phyloP scores from a whole-genome alignment of 1,140 invertebrate genomes.

The Trachymyrmex cornetzi region DNA sequence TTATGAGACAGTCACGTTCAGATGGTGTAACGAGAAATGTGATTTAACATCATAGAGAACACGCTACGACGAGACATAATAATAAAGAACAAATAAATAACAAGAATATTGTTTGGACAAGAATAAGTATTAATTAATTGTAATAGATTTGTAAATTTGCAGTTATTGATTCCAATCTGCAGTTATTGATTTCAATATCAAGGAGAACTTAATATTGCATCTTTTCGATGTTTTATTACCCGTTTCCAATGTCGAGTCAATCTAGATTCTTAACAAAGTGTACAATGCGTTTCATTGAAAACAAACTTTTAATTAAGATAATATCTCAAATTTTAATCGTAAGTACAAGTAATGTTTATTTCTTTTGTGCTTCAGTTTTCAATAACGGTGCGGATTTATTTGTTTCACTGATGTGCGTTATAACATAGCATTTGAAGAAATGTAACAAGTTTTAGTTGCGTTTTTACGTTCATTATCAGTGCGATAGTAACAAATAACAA shows the following conservation, averaged over 20 bases:
- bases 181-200: not conserved
- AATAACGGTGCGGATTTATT: not conserved
- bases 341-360: not conserved
- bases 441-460: not conserved
- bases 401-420: not conserved
- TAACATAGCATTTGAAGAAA: not conserved
- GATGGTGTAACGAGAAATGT: not conserved
- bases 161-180: not conserved
- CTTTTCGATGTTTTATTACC: not conserved
- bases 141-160: not conserved
- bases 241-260: not conserved
- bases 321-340: not conserved
- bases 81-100: conserved; percentile 2
- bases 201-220: not conserved
- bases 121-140: not conserved
- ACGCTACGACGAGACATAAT: not conserved
- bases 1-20: conserved; percentile 37
- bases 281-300: not conserved
- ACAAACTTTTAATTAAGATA: not conserved
- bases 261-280: not conserved
- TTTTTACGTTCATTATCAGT: not conserved
- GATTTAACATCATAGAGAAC: not conserved
- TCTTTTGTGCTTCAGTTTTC: not conserved
- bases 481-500: not conserved
- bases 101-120: not conserved